Evolutionary conservation across 2,797 vertebrate genomes (phyloP).

Genomic region (Lepilemur ruficaudatus): DNA sequence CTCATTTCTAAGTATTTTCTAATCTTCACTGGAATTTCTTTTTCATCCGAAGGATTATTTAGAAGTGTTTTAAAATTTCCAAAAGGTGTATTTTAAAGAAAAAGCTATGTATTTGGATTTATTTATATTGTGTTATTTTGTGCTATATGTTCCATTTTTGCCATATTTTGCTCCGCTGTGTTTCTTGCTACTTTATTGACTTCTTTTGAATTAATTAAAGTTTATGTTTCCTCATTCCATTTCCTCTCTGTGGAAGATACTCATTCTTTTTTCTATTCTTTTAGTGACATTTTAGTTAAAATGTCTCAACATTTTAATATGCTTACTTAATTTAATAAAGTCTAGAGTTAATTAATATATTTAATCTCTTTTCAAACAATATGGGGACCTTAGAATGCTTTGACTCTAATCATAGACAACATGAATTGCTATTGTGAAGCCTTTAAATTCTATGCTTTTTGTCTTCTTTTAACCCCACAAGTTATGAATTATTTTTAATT

Average conservation of each 20-base stretch:
- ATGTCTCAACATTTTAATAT: background rate
- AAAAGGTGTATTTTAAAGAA: background rate
- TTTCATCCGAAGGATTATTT: background rate
- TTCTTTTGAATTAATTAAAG: background rate
- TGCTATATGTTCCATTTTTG: background rate
- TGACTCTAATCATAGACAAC: background rate
- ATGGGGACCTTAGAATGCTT: background rate
- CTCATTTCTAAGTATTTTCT: background rate
- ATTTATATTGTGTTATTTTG: slow-evolving; percentile 20
- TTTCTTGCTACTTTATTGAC: background rate
- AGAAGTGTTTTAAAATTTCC: background rate
- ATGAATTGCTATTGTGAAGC: background rate
- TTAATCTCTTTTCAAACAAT: background rate
- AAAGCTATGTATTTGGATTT: background rate
- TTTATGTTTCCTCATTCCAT: background rate
- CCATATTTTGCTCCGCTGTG: background rate
- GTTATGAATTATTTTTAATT: background rate
- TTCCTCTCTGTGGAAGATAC: background rate
- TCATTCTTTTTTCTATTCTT: background rate
- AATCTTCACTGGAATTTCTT: background rate
- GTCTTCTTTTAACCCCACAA: slow-evolving; percentile 30
- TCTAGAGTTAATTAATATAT: slow-evolving; percentile 22
- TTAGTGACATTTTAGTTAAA: background rate
- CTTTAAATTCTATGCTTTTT: background rate
- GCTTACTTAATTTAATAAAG: slow-evolving; percentile 15